Percentiles rank a stretch among this genome's conserved stretches.
phyloP scores from a whole-genome alignment of 1,140 invertebrate species.

The Holotrichia oblita region DNA sequence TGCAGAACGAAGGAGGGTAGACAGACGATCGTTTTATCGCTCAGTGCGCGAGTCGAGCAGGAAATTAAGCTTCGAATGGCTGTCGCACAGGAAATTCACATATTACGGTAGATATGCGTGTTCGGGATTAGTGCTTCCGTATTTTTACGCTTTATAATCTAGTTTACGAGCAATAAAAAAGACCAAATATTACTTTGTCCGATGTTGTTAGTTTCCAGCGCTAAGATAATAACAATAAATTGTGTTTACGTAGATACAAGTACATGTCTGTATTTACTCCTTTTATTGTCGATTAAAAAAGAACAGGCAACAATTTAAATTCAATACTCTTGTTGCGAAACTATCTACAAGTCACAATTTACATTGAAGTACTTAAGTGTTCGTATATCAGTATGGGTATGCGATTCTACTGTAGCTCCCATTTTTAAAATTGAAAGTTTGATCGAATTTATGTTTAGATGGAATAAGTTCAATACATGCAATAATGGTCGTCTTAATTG shows the following conservation, averaged over 20 bases:
- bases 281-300: no score
- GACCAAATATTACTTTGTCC: constrained; percentile 15
- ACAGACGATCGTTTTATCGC: constrained; percentile 18
- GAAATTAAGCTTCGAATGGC: constrained; percentile 45
- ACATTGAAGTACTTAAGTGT: no score
- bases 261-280: neutral
- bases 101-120: constrained; percentile 39
- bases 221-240: constrained; percentile 26
- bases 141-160: constrained; percentile 36
- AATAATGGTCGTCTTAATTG: no score
- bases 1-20: neutral
- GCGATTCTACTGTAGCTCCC: no score
- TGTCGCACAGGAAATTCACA: constrained; percentile 48
- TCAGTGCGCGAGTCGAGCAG: constrained; percentile 40
- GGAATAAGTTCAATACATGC: no score
- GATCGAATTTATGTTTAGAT: no score
- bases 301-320: no score
- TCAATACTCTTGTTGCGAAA: no score
- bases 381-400: no score
- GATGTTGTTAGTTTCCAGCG: constrained; percentile 30
- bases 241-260: neutral
- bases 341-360: no score
- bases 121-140: constrained; percentile 29
- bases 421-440: no score
- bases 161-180: constrained; percentile 37